These are phyloP conservation scores for Platygyra sinensis DNA, from an alignment of 64 coral and sea anemone species.

Conservation along the genomic window DNA sequence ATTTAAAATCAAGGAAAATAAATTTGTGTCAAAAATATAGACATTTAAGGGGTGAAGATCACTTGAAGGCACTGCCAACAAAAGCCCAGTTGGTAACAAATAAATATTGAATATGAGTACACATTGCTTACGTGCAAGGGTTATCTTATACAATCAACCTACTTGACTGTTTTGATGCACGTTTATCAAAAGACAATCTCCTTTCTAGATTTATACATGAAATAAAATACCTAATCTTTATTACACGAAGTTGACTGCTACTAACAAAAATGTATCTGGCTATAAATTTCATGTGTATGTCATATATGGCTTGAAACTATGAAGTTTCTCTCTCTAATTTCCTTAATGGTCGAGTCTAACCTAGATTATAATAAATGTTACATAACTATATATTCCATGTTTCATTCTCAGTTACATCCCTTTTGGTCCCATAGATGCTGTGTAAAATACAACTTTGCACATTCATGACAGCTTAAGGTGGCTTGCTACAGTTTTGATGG, in stretches of 20 bases:
- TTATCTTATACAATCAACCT: neutral
- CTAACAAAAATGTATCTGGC: no score
- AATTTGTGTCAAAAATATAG: slow-evolving; percentile 15
- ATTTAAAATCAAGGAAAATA: neutral
- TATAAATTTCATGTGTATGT: no score
- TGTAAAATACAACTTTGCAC: neutral
- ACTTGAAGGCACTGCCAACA: neutral
- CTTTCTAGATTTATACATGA: neutral
- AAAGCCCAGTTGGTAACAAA: neutral
- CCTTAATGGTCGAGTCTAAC: neutral
- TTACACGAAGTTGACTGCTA: no score
- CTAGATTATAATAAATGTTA: neutral
- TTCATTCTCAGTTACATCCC: neutral
- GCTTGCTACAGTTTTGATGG: no score
- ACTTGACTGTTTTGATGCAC: no score
- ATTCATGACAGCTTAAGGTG: neutral
- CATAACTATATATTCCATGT: neutral
- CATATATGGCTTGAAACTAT: no score
- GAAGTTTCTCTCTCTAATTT: no score
- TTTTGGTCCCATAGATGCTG: neutral
- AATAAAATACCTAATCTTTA: no score
- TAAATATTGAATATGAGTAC: neutral
- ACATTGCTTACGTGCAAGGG: neutral
- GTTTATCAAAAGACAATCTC: neutral
- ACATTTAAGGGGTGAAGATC: neutral